Evolutionary conservation across 2,113 vertebrate genomes (phyloP).

Genomic region (Periophthalmus modestus): DNA sequence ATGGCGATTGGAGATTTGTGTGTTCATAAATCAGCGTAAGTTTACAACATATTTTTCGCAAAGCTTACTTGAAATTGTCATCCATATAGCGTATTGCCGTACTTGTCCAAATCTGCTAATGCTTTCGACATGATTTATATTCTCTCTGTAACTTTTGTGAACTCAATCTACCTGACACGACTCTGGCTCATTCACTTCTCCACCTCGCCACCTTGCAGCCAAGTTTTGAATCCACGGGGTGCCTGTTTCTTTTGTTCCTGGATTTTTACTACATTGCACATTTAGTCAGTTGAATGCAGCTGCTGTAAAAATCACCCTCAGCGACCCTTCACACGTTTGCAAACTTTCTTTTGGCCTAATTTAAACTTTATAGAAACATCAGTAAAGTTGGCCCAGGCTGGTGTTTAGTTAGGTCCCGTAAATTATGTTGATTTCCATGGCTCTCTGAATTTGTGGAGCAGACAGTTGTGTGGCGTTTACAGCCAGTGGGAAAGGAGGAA

Average conservation of each 20-base stretch:
- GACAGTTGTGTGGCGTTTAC: constrained; percentile 6
- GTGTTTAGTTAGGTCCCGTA: constrained; percentile 16
- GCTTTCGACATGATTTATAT: constrained; percentile 9
- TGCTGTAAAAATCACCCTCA: constrained; percentile 18
- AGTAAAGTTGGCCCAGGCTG: constrained; percentile 10
- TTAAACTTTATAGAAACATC: constrained; percentile 31
- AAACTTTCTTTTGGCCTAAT: constrained; percentile 22
- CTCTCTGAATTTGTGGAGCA: constrained; percentile 6
- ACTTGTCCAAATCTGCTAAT: background rate
- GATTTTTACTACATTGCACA: constrained; percentile 19
- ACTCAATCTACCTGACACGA: constrained; percentile 38
- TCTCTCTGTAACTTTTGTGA: constrained; percentile 6
- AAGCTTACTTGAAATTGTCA: background rate
- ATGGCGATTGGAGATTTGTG: too few species aligned
- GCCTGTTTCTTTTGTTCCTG: constrained; percentile 14
- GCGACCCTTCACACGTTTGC: constrained; percentile 26
- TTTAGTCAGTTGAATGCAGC: constrained; percentile 34
- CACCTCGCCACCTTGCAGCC: constrained; percentile 12
- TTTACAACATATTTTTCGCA: too few species aligned
- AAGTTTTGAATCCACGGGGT: constrained; percentile 19
- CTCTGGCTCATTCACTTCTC: constrained; percentile 13
- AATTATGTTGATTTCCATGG: constrained; percentile 6
- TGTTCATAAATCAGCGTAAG: too few species aligned
- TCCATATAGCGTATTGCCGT: background rate
- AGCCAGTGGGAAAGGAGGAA: constrained; percentile 3